Conservation (phyloP, 1,140 invertebrate species). For the Pachyrhynchus sulphureomaculatus region DNA sequence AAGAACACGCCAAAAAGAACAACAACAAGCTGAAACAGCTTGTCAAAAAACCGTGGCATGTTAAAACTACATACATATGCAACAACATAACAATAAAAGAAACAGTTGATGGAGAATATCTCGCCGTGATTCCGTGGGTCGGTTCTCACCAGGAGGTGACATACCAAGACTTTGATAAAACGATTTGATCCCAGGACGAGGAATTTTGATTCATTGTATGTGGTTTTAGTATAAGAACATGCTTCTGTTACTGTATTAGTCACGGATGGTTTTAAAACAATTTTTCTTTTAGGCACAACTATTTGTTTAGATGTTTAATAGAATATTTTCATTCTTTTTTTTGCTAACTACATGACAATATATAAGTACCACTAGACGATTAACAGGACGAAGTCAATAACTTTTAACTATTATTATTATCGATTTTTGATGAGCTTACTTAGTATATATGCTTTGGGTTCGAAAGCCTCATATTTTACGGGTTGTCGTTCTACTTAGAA, state of each 20-base stretch:
- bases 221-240: conserved; percentile 37
- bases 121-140: conserved; percentile 40
- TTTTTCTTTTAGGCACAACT: no score
- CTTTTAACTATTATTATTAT: no score
- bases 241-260: conserved; percentile 36
- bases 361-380: no score
- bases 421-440: no score
- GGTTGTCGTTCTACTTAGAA: no score
- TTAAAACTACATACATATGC: conserved; percentile 21
- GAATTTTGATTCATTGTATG: conserved; percentile 44
- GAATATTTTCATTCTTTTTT: no score
- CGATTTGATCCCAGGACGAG: conserved; percentile 46
- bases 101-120: conserved; percentile 32
- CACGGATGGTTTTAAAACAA: background rate
- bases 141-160: conserved; percentile 47
- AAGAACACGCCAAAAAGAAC: no score
- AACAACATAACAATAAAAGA: conserved; percentile 31
- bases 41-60: conserved; percentile 24
- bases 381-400: no score
- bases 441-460: no score
- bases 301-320: no score
- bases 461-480: no score
- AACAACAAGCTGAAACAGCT: conserved; percentile 17
- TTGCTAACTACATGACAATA: no score
- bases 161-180: conserved; percentile 49